Percentiles rank a stretch among this genome's conserved stretches.
Evolutionary conservation across 2,888 invertebrate species (phyloP).

Genomic region (Hofmannophila pseudospretella): DNA sequence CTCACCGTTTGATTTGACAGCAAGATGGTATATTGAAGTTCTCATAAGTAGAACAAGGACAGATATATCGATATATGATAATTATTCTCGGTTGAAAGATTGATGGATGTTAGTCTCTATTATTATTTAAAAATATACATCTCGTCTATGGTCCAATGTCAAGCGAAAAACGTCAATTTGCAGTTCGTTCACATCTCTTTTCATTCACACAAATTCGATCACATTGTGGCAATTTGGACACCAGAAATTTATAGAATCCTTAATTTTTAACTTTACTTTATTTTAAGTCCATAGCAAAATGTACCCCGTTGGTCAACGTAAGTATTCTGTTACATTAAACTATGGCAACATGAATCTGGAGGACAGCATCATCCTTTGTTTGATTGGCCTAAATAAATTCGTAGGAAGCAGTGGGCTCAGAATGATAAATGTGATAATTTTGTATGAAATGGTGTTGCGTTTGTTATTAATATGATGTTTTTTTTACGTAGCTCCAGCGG

Average conservation of each 20-base stretch:
- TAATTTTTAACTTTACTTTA: slow-evolving; percentile 47
- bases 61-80: too few relatives aligned
- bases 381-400: slow-evolving; percentile 63
- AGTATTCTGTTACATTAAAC: slow-evolving; percentile 29
- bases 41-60: too few relatives aligned
- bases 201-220: slow-evolving; percentile 39
- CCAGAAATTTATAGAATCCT: slow-evolving; percentile 38
- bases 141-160: slow-evolving; percentile 5
- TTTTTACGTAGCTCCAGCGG: slow-evolving; percentile 61
- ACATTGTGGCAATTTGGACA: slow-evolving; percentile 51
- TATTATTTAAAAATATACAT: neutral
- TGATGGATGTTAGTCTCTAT: neutral
- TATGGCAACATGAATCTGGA: slow-evolving; percentile 19
- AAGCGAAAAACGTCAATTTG: slow-evolving; percentile 9
- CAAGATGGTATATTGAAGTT: too few relatives aligned
- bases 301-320: slow-evolving; percentile 75
- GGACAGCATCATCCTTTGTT: slow-evolving; percentile 60
- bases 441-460: slow-evolving; percentile 9
- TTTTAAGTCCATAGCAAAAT: slow-evolving; percentile 46
- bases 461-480: slow-evolving; percentile 5
- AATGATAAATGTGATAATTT: slow-evolving; percentile 7
- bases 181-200: slow-evolving; percentile 6
- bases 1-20: too few relatives aligned
- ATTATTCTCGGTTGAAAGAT: too few relatives aligned
- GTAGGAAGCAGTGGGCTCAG: slow-evolving; percentile 11